Evolutionary conservation across 1,140 invertebrate genomes (phyloP).

Genomic region (Kradibia gibbosae): DNA sequence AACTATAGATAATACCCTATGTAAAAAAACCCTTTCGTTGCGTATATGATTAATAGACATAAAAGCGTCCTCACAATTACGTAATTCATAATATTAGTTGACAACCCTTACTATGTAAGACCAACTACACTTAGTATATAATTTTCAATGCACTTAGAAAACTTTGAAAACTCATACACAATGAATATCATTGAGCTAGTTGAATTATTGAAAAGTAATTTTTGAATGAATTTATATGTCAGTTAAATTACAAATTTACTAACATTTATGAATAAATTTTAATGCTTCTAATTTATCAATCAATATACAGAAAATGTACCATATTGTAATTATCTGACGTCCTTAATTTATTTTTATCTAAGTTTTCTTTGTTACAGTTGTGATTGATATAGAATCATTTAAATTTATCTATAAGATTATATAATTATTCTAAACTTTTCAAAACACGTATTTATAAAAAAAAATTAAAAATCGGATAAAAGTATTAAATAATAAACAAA

Average conservation of each 20-base stretch:
- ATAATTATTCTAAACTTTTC: no score
- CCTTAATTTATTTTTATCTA: neutral
- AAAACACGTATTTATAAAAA: no score
- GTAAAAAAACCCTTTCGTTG: no score
- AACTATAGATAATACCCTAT: no score
- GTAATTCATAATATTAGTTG: neutral
- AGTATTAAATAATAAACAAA: no score
- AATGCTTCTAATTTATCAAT: neutral
- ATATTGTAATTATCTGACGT: neutral
- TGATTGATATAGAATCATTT: neutral
- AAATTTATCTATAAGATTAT: no score
- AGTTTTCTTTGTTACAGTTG: neutral
- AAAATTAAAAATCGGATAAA: no score
- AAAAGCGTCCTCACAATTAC: neutral
- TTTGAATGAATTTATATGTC: neutral
- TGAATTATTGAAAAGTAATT: neutral
- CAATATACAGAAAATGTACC: neutral
- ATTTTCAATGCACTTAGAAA: neutral
- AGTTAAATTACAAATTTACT: neutral
- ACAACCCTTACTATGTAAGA: neutral
- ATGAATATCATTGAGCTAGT: neutral
- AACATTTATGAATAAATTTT: neutral
- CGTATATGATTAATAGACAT: neutral
- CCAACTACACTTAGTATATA: neutral
- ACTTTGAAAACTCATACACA: neutral